Base-by-base conservation (phyloP, 2,113 vertebrate species). In the Stercorarius parasiticus region DNA sequence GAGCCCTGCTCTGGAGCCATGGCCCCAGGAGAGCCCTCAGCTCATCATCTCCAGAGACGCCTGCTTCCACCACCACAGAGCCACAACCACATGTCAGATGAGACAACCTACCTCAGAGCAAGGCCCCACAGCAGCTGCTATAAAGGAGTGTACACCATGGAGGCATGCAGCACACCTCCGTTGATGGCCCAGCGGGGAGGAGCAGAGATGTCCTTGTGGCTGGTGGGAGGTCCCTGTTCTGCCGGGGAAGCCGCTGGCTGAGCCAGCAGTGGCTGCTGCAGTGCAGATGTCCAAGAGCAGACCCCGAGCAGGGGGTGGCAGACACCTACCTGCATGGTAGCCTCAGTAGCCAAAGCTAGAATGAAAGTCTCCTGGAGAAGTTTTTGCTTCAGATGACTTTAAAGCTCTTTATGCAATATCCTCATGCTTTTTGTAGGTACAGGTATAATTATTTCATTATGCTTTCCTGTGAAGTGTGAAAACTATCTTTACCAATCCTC, bases 391-490 rank as follows among this genome's bases (percentile, higher is more conserved):
- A 71, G 81, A 96, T 97, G 96, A 84, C 90, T 93, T 95, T 95
- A 97, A 96, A 95, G 82, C 97, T 98, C 94, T 95, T 98, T 98
- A 92, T 97, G 96, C 90, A 98, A 98, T 97, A 97, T 96, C 96
- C 97, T 98, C 98, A 98, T 98, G 98, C 96, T 95, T 98, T 98
- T 98, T 98, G 97, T 97, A 93, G 95, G 97, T 96, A 93, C 94
- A 97, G 95, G 97, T 98, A 98, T 98, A 98, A 98, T 98, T 98
- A 98, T 98, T 98, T 98, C 98, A 98, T 98, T 98, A 98, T 96
- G 97, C 97, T 98, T 98, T 98, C 97, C 98, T 98, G 97, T 98
- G 98, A 98, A 98, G 98, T 98, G 98, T 98, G 98, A 98, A 98
- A 98, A 98, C 98, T 98, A 98, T 98, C 98, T 98, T 98, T 98